A percentile compares a stretch with the other conserved stretches of the same genome.
phyloP scores from a whole-genome alignment of 2,797 vertebrate species.

The Darevskia nairensis region DNA sequence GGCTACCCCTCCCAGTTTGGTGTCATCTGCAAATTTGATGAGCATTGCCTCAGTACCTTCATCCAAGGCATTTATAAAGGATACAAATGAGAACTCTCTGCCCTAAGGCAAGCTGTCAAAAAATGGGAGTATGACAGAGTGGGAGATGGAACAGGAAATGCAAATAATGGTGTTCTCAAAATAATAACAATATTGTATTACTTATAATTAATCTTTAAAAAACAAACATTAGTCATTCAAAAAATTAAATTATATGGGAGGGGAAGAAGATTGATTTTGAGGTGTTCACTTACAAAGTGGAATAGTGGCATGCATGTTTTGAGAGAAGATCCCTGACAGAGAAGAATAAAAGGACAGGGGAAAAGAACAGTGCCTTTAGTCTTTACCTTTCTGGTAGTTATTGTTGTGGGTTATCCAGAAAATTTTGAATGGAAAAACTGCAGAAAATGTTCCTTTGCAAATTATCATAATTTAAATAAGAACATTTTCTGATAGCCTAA shows the following conservation, averaged over 20 bases:
- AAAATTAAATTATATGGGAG: neutral
- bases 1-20: too few relatives aligned
- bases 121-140: neutral
- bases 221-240: neutral
- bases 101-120: neutral
- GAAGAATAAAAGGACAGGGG: neutral
- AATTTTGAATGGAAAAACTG: too few relatives aligned
- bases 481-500: too few relatives aligned
- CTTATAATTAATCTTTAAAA: neutral
- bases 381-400: neutral
- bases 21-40: too few relatives aligned
- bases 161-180: neutral
- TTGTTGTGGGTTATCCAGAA: too few relatives aligned
- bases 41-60: too few relatives aligned
- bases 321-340: neutral
- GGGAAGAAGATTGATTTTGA: neutral
- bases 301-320: neutral
- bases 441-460: too few relatives aligned
- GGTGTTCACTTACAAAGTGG: neutral
- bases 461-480: too few relatives aligned
- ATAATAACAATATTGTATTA: neutral
- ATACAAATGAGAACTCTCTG: neutral
- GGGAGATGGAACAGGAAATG: neutral
- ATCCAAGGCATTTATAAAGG: too few relatives aligned
- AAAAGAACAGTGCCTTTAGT: neutral